A percentile compares a stretch with the other conserved stretches of the same genome.
Evolutionary conservation across 2,888 invertebrate genomes (phyloP).

Genomic region (Melipona bicolor): DNA sequence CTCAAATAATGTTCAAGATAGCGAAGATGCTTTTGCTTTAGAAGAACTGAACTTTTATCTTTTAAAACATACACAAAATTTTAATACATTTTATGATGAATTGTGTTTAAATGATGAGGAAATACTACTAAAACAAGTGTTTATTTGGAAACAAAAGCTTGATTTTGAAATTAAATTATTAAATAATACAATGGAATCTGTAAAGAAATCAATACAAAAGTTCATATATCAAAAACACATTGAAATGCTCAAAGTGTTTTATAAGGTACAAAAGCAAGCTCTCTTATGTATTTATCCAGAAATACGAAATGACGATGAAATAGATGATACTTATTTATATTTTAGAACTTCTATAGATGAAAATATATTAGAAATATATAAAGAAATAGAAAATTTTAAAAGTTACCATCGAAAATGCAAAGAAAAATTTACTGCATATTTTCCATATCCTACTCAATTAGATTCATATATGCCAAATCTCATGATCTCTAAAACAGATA

Average conservation of each 20-base stretch:
- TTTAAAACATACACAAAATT: neutral
- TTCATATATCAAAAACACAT: conserved; percentile 66
- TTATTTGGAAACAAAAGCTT: conserved; percentile 75
- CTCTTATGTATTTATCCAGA: conserved; percentile 77
- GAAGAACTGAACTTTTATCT: conserved; percentile 38
- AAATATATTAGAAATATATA: conserved; percentile 74
- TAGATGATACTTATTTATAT: conserved; percentile 74
- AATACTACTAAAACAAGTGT: conserved; percentile 57
- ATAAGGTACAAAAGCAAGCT: conserved; percentile 76
- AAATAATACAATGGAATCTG: conserved; percentile 40
- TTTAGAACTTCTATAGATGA: conserved; percentile 53
- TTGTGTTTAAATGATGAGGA: conserved; percentile 36
- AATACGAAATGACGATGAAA: conserved; percentile 75
- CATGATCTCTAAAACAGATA: conserved; percentile 72
- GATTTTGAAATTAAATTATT: conserved; percentile 74
- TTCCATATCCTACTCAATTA: conserved; percentile 74
- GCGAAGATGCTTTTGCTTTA: neutral
- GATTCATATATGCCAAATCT: conserved; percentile 73
- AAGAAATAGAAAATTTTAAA: conserved; percentile 78
- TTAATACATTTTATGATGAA: neutral
- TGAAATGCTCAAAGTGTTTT: conserved; percentile 69
- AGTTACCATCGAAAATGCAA: conserved; percentile 58
- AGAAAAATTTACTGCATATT: conserved; percentile 66
- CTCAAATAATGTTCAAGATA: conserved; percentile 8
- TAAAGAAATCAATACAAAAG: conserved; percentile 59